phyloP scores from a whole-genome alignment of 2,113 vertebrate genomes.

The Sporophila hypoxantha region DNA sequence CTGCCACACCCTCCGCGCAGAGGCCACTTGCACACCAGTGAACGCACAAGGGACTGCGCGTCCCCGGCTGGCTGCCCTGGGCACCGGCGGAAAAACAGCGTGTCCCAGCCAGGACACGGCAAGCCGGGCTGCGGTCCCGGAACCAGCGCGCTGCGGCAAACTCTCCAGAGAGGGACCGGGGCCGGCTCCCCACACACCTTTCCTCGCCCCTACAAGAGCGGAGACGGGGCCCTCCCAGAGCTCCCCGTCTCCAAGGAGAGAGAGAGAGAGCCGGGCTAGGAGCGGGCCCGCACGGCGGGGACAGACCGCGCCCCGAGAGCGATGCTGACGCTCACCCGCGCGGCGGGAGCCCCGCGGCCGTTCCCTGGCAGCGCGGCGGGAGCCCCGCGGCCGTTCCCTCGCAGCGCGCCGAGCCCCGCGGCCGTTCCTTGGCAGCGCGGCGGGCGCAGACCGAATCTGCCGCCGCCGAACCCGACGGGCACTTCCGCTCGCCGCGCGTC shows the following conservation, averaged over 20 bases:
- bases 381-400: no score
- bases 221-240: no score
- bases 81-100: rapidly evolving
- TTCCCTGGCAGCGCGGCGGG: not conserved
- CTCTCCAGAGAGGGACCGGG: rapidly evolving
- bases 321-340: not conserved
- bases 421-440: no score
- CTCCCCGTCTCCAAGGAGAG: not conserved
- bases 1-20: rapidly evolving
- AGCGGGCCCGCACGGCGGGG: not conserved
- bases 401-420: no score
- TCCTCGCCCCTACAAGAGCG: not conserved
- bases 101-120: rapidly evolving
- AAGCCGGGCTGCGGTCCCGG: no score
- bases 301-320: no score
- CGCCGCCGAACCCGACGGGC: not conserved
- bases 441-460: not conserved
- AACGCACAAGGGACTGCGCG: not conserved
- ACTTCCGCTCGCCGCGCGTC: not conserved
- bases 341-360: not conserved
- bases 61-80: not conserved
- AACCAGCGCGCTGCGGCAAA: not conserved
- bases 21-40: rapidly evolving
- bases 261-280: no score
- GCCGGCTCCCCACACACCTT: no score